Evolutionary conservation across 2,797 vertebrate species (phyloP).

Genomic region (Botia kubotai): DNA sequence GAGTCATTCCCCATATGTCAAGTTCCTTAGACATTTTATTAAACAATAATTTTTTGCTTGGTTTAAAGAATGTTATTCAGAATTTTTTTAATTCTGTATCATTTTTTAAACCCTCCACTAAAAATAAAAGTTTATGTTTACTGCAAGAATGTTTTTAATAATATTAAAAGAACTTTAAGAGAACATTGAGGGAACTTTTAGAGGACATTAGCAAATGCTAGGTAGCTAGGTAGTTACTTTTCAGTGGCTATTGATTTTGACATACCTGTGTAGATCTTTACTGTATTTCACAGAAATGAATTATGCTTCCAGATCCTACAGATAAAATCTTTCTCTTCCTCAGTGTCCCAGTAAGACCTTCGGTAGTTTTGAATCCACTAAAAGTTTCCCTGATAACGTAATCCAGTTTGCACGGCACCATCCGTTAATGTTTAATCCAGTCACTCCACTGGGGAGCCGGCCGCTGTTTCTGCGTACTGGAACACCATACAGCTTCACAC

Average conservation of each 20-base stretch:
- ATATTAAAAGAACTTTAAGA: too few species aligned
- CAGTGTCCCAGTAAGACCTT: constrained; percentile 99
- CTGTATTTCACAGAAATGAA: background rate
- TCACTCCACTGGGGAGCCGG: constrained; percentile 85
- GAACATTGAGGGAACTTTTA: too few species aligned
- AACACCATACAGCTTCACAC: constrained; percentile 90
- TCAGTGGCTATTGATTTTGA: background rate
- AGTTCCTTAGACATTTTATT: too few species aligned
- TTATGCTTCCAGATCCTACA: constrained; percentile 19
- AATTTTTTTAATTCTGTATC: too few species aligned
- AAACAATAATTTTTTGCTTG: too few species aligned
- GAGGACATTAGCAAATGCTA: too few species aligned
- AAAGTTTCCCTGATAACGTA: constrained; percentile 95
- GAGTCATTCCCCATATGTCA: too few species aligned
- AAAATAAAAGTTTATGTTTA: too few species aligned
- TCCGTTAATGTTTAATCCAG: constrained; percentile 93
- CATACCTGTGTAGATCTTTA: background rate
- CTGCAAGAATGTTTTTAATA: too few species aligned
- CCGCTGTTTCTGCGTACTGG: constrained; percentile 89
- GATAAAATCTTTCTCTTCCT: constrained; percentile 7
- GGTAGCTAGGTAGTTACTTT: too few species aligned
- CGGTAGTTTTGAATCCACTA: constrained; percentile 94
- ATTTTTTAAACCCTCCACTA: too few species aligned
- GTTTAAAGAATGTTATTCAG: too few species aligned
- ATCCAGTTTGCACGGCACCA: constrained; percentile 97